Conservation (phyloP, 2,888 invertebrate species). For the Pocota personata region DNA sequence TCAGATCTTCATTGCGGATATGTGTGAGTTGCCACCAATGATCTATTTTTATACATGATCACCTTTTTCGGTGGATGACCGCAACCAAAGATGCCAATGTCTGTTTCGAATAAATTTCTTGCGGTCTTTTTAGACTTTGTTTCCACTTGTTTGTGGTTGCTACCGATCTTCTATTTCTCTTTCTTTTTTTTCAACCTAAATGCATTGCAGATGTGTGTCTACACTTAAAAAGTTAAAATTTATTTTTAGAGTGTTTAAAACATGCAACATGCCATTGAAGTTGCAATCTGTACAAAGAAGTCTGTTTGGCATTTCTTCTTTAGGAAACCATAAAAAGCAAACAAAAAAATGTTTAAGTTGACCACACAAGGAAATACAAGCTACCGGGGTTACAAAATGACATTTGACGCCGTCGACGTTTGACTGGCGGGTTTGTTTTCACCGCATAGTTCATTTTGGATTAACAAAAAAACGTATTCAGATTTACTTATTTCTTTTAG, state of each 20-base stretch:
- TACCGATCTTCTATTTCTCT: background rate
- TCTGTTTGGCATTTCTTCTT: slow-evolving; percentile 14
- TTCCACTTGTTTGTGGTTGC: no score
- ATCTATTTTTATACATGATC: slow-evolving; percentile 37
- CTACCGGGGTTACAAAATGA: slow-evolving; percentile 60
- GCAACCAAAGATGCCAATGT: background rate
- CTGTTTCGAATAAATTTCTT: slow-evolving; percentile 11
- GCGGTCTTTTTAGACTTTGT: background rate
- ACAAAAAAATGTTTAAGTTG: slow-evolving; percentile 26
- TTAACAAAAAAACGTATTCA: slow-evolving; percentile 6
- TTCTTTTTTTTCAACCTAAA: slow-evolving; percentile 25
- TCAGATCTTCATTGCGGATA: background rate
- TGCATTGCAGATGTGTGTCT: slow-evolving; percentile 56
- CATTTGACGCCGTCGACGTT: slow-evolving; percentile 59
- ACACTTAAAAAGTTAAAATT: slow-evolving; percentile 21
- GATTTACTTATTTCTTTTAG: slow-evolving; percentile 11
- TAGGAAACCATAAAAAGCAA: slow-evolving; percentile 54
- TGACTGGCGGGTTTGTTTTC: slow-evolving; percentile 46
- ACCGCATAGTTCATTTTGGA: slow-evolving; percentile 26
- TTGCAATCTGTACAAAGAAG: slow-evolving; percentile 21
- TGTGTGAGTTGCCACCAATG: background rate
- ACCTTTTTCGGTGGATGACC: slow-evolving; percentile 33
- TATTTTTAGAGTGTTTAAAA: slow-evolving; percentile 52
- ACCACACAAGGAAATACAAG: slow-evolving; percentile 51
- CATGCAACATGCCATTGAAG: slow-evolving; percentile 49